Evolutionary conservation across 2,888 invertebrate species (phyloP).

Genomic region (Acleris cristana): DNA sequence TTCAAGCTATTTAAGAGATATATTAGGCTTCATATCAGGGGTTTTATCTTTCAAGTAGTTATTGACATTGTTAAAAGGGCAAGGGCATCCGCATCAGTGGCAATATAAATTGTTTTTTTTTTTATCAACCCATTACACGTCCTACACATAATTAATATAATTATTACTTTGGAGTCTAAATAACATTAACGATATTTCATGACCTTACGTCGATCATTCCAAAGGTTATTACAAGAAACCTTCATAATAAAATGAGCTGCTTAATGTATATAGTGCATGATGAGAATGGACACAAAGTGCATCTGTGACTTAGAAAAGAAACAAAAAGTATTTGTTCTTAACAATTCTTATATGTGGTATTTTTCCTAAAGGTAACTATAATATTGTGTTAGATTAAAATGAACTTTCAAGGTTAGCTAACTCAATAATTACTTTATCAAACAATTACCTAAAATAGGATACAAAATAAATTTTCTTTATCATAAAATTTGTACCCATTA

Average conservation of each 20-base stretch:
- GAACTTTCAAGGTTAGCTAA: conserved; percentile 41
- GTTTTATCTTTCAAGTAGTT: too few species aligned
- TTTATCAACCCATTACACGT: too few species aligned
- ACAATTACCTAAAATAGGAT: conserved; percentile 45
- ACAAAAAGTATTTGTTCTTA: conserved; percentile 64
- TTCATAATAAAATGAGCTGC: not conserved
- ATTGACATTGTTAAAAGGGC: too few species aligned
- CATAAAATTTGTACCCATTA: conserved; percentile 57
- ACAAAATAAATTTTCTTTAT: conserved; percentile 45
- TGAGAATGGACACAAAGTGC: conserved; percentile 37
- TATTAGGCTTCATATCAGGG: too few species aligned
- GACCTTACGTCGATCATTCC: too few species aligned
- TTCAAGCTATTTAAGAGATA: too few species aligned
- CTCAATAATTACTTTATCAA: conserved; percentile 35
- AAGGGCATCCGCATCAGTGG: too few species aligned
- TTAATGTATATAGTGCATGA: conserved; percentile 13
- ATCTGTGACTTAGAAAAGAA: conserved; percentile 69
- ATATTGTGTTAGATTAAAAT: conserved; percentile 51
- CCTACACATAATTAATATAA: too few species aligned
- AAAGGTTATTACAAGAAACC: too few species aligned
- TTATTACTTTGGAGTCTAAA: too few species aligned
- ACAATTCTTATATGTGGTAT: conserved; percentile 55
- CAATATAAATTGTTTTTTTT: too few species aligned
- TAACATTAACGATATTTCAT: too few species aligned
- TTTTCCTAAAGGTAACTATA: conserved; percentile 64